Conservation (phyloP, 2,797 vertebrate species). For the Orestias chungarensis region DNA sequence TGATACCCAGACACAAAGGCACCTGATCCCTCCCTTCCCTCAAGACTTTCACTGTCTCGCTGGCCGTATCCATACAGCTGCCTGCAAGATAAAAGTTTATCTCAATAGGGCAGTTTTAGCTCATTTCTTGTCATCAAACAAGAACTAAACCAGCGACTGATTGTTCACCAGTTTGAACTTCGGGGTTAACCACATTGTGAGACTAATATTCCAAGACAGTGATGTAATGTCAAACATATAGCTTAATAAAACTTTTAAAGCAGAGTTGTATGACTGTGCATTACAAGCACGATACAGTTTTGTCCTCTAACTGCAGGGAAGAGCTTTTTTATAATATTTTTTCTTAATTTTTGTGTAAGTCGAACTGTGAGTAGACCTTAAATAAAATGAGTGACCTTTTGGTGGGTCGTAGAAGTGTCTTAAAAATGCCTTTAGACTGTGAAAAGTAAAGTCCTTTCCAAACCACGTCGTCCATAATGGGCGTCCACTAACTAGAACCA, state of each 20-base stretch:
- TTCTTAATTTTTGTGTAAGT: constrained; percentile 14
- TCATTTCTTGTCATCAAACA: background rate
- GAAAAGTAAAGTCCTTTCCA: constrained; percentile 69
- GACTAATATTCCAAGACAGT: too few species aligned
- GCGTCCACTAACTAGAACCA: constrained; percentile 75
- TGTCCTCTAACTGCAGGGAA: constrained; percentile 12
- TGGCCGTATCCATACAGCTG: constrained; percentile 14
- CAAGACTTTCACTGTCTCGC: constrained; percentile 45
- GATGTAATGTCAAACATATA: background rate
- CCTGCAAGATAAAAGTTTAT: background rate
- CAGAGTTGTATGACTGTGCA: background rate
- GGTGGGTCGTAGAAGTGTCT: constrained; percentile 43
- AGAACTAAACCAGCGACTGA: constrained; percentile 4
- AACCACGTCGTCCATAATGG: constrained; percentile 65
- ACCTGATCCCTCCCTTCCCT: constrained; percentile 50
- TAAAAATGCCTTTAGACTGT: constrained; percentile 69
- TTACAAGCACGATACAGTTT: constrained; percentile 5
- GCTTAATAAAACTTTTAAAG: background rate
- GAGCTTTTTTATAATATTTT: constrained; percentile 21
- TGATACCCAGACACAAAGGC: constrained; percentile 70
- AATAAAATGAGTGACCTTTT: constrained; percentile 48
- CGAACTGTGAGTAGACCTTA: constrained; percentile 12
- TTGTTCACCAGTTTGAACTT: background rate
- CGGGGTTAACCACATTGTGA: background rate
- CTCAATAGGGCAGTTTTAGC: background rate